A percentile compares a stretch with the other conserved stretches of the same genome.
Conservation (phyloP, 2,888 invertebrate species). For the Macropis europaea region DNA sequence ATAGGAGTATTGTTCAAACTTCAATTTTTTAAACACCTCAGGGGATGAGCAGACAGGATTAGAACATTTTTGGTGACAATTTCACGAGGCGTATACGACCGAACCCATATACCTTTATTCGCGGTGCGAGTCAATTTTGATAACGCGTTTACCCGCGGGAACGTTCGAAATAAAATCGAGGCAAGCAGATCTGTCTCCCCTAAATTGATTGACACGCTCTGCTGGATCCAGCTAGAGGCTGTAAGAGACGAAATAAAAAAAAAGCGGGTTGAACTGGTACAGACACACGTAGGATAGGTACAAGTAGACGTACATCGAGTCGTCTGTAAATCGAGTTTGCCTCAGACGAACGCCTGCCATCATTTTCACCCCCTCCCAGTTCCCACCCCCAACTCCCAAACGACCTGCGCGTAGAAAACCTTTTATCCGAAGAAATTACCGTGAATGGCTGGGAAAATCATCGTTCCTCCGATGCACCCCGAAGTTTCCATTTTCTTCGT, state of each 20-base stretch:
- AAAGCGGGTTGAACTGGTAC: not conserved
- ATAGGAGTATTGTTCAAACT: no score
- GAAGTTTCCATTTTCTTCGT: slow-evolving; percentile 21
- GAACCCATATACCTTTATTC: not conserved
- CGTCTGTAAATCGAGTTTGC: slow-evolving; percentile 57
- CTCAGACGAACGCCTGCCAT: slow-evolving; percentile 28
- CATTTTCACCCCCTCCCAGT: slow-evolving; percentile 6
- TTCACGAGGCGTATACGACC: not conserved
- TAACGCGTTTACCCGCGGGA: slow-evolving; percentile 7
- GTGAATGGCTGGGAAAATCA: slow-evolving; percentile 45
- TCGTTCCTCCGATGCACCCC: slow-evolving; percentile 21
- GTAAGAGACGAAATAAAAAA: slow-evolving; percentile 30
- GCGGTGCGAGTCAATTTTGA: slow-evolving; percentile 46
- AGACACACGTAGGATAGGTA: slow-evolving; percentile 31
- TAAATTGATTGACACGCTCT: slow-evolving; percentile 53
- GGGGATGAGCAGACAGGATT: no score
- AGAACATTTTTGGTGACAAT: not conserved
- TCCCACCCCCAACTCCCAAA: not conserved
- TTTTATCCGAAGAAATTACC: slow-evolving; percentile 57
- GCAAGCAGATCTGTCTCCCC: slow-evolving; percentile 49
- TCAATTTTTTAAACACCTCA: no score
- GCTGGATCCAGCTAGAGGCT: slow-evolving; percentile 20
- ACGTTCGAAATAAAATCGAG: slow-evolving; percentile 30
- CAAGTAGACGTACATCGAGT: slow-evolving; percentile 45
- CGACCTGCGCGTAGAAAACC: slow-evolving; percentile 16